Evolutionary conservation across 2,113 vertebrate species (phyloP).

Genomic region (Ophthalmotilapia sp.): DNA sequence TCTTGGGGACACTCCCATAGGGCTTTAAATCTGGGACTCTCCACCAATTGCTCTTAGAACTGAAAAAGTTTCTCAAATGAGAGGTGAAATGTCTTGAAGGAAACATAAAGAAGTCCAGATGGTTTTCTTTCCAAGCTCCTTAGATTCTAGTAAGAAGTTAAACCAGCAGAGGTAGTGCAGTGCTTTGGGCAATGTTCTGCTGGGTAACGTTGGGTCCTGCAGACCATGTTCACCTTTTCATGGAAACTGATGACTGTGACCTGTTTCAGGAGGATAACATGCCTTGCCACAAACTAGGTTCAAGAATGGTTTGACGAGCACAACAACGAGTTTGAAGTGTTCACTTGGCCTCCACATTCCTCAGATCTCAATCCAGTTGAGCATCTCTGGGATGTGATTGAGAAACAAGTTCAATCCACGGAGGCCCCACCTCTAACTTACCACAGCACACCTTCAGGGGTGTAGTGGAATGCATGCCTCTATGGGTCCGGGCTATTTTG

Average conservation of each 20-base stretch:
- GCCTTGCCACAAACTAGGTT: not conserved
- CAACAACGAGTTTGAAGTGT: not conserved
- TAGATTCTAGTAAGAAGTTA: not conserved
- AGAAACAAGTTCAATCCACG: not conserved
- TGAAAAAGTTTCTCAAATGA: accelerated
- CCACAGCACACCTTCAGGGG: not conserved
- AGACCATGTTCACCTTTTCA: accelerated
- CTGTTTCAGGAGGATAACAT: not conserved
- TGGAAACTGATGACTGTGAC: not conserved
- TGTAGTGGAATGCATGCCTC: not conserved
- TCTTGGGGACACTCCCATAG: not conserved
- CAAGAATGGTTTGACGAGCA: not conserved
- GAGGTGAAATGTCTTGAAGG: not conserved
- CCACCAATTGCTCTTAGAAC: not conserved
- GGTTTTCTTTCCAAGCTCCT: not conserved
- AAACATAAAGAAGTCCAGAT: not conserved
- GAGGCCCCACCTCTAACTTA: accelerated
- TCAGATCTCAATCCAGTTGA: not conserved
- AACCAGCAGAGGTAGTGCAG: not conserved
- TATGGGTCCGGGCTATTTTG: accelerated
- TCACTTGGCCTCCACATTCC: not conserved
- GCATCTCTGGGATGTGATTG: not conserved
- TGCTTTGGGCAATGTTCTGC: not conserved
- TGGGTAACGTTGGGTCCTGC: not conserved
- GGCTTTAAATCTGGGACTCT: not conserved